Evolutionary conservation across 2,888 invertebrate species (phyloP), one percentile per base, ranked within the genome.

Genomic region (Pyralis farinalis): DNA sequence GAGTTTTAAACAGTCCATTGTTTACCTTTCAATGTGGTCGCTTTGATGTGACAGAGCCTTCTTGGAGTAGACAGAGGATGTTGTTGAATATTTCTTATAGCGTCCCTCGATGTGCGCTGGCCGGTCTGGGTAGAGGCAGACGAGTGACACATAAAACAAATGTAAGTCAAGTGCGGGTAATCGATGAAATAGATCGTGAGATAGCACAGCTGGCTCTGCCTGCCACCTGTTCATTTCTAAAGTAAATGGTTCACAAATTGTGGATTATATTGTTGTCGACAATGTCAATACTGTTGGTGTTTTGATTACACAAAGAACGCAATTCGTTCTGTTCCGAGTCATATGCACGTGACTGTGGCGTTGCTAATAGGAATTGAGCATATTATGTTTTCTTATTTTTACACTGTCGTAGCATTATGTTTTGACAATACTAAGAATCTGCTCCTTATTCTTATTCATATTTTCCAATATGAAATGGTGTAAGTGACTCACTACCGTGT

Each of bases 71-170:
- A 89, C 71, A 16, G 88, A 88, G 30, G 88, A 88, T 48, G 88
- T 85, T 11, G 88, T 88, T 50, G 88, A 88, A 63, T 88, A 87
- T 73, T 88, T 88, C 58, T 88, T 88, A 61, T 81, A 88, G 56
- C 85, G 82, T 60, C 88, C 88, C 65, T 88, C 88, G 62, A 87
- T 87, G 67, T 87, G 87, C 42, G 75, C 67, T 52, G 84, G 86
- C 43, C 87, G 86, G 63, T 88, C 88, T 88, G 78, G 60, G 59
- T 67, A 51, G 50, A 58, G 56, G 60, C 48, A 58, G 47, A 51
- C 52, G 48, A 56, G 52, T 38, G 64, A 59, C 54, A 70, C 48
- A 55, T 55, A 47, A 41, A 53, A 49, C 51, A 43, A 56, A 51
- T 58, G 55, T 46, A 49, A 52, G 58, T 50, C 51, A 51, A 52